Conservation (phyloP, 2,113 vertebrate species). For the Rhynchomys soricoides region DNA sequence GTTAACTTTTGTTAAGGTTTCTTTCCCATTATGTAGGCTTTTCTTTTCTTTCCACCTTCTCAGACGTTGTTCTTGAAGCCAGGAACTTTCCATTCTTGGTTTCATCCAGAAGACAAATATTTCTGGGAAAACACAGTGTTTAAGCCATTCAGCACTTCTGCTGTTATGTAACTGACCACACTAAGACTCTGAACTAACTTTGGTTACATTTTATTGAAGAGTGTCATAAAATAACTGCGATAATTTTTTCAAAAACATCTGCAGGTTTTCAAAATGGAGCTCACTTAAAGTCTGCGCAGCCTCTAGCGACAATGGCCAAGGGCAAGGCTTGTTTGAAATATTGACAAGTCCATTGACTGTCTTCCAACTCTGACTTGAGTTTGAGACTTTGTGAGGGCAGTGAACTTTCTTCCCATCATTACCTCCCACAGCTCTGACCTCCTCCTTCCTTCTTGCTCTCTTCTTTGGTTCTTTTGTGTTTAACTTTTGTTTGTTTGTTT, state of each 20-base stretch:
- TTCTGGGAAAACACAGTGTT: conserved; percentile 79
- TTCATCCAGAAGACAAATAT: conserved; percentile 80
- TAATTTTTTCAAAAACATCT: not conserved
- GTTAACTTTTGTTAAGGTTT: conserved; percentile 40
- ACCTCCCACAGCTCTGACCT: not conserved
- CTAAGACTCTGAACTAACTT: conserved; percentile 75
- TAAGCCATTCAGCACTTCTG: conserved; percentile 79
- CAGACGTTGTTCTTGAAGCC: conserved; percentile 70
- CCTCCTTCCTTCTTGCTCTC: not conserved
- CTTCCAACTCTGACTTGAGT: not conserved
- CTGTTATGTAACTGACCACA: conserved; percentile 80
- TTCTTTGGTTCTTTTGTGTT: not conserved
- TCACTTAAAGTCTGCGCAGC: not conserved
- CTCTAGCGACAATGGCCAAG: not conserved
- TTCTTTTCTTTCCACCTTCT: conserved; percentile 73
- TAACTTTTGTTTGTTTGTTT: too few species aligned
- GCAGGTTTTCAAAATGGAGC: conserved; percentile 60
- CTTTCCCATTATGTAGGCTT: conserved; percentile 56
- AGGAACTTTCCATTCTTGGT: conserved; percentile 81
- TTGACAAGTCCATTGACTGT: not conserved
- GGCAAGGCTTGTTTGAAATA: not conserved
- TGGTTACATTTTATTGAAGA: conserved; percentile 75
- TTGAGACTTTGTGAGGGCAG: not conserved
- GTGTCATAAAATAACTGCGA: conserved; percentile 62
- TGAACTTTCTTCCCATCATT: not conserved